A percentile compares a stretch with the other conserved stretches of the same genome.
phyloP scores from a whole-genome alignment of 2,888 invertebrate species.

The Aphodius sticticus region DNA sequence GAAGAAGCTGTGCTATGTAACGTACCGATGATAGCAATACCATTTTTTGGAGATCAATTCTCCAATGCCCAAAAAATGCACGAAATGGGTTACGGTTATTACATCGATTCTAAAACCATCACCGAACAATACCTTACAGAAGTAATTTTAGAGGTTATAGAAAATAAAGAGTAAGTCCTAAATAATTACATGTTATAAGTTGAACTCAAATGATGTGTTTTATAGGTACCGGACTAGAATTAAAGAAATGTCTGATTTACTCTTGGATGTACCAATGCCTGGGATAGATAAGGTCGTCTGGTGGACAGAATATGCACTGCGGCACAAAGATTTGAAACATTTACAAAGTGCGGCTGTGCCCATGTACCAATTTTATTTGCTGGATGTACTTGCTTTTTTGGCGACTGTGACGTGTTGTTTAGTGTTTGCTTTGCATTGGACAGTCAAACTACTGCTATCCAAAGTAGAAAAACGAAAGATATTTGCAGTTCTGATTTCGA shows the following conservation, averaged over 20 bases:
- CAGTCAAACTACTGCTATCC: not conserved
- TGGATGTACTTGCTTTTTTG: conserved; percentile 39
- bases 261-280: conserved; percentile 40
- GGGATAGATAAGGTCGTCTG: conserved; percentile 42
- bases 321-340: conserved; percentile 43
- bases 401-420: not conserved
- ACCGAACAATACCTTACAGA: conserved; percentile 32
- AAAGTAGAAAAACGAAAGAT: not conserved
- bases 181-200: not conserved
- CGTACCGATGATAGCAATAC: conserved; percentile 59
- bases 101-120: conserved; percentile 35
- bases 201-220: too few species aligned
- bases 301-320: conserved; percentile 43
- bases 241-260: conserved; percentile 37
- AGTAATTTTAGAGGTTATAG: conserved; percentile 39
- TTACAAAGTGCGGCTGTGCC: conserved; percentile 35
- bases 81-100: conserved; percentile 33
- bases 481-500: not conserved
- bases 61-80: conserved; percentile 39
- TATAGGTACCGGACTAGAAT: conserved; percentile 27
- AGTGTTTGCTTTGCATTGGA: not conserved
- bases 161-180: conserved; percentile 37
- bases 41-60: conserved; percentile 56
- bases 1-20: conserved; percentile 59
- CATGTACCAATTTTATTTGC: conserved; percentile 42